Conservation (phyloP, 2,797 vertebrate genomes). For the Perodicticus potto region DNA sequence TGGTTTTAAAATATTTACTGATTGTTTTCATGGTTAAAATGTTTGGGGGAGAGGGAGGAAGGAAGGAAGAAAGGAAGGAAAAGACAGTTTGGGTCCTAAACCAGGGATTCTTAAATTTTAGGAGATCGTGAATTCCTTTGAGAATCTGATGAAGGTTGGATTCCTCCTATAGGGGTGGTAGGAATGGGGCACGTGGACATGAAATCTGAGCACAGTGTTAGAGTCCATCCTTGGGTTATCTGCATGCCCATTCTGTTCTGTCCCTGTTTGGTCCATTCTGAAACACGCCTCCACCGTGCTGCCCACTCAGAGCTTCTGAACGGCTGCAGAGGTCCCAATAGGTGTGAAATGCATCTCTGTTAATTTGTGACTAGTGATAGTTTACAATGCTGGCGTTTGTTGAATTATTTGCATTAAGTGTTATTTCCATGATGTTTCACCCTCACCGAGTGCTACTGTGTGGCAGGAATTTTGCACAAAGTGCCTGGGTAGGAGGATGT, state of each 20-base stretch:
- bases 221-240: no score
- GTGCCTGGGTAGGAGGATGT: not conserved
- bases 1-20: not conserved
- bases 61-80: no score
- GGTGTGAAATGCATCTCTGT: not conserved
- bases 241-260: not conserved
- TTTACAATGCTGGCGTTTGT: not conserved
- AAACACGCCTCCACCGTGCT: accelerated
- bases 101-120: not conserved
- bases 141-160: not conserved
- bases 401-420: not conserved
- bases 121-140: not conserved
- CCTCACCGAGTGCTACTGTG: not conserved
- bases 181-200: not conserved
- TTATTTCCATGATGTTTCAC: not conserved
- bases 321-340: accelerated
- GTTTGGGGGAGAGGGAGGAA: not conserved
- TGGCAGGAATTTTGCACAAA: not conserved
- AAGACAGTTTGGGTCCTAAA: not conserved
- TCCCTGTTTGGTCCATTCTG: not conserved
- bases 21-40: not conserved
- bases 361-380: not conserved
- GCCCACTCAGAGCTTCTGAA: no score
- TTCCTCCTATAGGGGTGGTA: not conserved
- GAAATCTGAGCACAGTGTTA: not conserved